These are phyloP conservation scores for Pangasius mekongensis DNA, from an alignment of 2,797 vertebrate genomes.

Conservation along the genomic window DNA sequence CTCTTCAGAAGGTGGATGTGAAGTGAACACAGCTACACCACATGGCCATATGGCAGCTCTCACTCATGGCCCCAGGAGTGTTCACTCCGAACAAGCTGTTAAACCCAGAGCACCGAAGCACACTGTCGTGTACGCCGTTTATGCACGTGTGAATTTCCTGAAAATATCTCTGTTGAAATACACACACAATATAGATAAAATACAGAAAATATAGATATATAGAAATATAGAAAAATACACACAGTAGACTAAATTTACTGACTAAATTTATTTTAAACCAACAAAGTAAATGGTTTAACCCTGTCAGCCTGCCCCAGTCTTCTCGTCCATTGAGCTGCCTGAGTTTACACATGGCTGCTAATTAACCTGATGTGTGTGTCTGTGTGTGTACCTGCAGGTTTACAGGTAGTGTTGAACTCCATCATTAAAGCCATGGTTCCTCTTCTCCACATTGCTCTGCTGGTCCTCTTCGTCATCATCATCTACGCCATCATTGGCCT, in stretches of 20 bases:
- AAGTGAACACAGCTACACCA: conserved; percentile 39
- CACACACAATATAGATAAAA: background rate
- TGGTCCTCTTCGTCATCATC: conserved; percentile 99
- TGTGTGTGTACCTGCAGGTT: conserved; percentile 77
- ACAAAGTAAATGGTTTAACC: background rate
- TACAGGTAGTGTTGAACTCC: conserved; percentile 99
- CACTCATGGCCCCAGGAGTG: conserved; percentile 58
- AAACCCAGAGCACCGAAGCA: conserved; percentile 30
- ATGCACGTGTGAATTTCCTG: background rate
- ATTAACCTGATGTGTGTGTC: background rate
- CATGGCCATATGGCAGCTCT: conserved; percentile 62
- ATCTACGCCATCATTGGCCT: conserved; percentile 99
- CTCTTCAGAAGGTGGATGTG: conserved; percentile 3
- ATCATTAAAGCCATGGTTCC: conserved; percentile 99
- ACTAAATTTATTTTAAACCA: background rate
- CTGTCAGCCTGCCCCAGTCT: background rate
- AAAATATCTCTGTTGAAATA: background rate
- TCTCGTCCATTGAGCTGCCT: background rate
- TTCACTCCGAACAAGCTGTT: conserved; percentile 56
- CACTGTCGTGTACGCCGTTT: background rate
- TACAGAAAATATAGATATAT: no score
- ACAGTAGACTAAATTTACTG: background rate
- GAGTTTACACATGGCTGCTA: background rate
- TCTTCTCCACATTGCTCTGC: conserved; percentile 97
- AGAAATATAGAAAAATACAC: no score